Conservation (phyloP, 1,140 invertebrate genomes). For the Rhopalosiphum padi region DNA sequence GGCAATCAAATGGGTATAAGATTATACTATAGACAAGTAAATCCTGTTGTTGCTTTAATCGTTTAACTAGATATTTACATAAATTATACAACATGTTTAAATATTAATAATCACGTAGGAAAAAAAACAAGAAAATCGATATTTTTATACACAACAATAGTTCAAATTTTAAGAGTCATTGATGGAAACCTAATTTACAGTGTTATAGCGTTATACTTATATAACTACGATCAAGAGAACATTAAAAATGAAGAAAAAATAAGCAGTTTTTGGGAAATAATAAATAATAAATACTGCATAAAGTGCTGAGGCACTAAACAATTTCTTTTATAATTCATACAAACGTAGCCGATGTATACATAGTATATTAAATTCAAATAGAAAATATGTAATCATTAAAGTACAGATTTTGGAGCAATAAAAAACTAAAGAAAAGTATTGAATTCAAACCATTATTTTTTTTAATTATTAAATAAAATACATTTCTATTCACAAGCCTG, state of each 20-base stretch:
- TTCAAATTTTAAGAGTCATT: not conserved
- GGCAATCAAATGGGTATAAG: not conserved
- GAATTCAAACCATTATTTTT: too few species aligned
- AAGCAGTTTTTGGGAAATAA: not conserved
- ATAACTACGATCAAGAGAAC: not conserved
- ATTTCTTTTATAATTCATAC: not conserved
- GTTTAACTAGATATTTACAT: not conserved
- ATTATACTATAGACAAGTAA: not conserved
- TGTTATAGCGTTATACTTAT: not conserved
- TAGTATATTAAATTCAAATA: too few species aligned
- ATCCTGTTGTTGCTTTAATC: not conserved
- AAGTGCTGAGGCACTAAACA: not conserved
- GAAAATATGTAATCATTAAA: too few species aligned
- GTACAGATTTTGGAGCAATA: too few species aligned
- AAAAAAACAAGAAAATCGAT: not conserved
- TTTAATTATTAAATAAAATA: too few species aligned
- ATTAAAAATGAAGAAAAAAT: too few species aligned
- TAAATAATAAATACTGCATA: not conserved
- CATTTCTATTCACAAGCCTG: too few species aligned
- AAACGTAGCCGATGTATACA: not conserved
- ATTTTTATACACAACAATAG: not conserved
- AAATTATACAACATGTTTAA: not conserved
- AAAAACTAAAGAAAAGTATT: too few species aligned
- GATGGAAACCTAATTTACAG: not conserved
- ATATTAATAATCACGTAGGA: not conserved